phyloP scores from a whole-genome alignment of 1,140 invertebrate genomes.

The Leptoteleia sp. region DNA sequence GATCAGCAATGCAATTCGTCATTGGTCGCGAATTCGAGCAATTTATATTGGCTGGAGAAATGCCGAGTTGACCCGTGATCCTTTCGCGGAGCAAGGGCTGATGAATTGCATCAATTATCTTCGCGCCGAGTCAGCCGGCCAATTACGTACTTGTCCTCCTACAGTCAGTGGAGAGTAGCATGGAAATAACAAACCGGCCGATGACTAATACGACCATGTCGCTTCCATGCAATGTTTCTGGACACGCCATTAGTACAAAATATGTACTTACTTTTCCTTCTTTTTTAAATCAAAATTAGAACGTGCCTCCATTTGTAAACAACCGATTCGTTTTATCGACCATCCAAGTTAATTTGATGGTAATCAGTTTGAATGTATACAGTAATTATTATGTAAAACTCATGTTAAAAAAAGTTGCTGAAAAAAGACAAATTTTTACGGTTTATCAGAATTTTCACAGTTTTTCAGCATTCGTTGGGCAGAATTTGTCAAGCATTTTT shows the following conservation, averaged over 20 bases:
- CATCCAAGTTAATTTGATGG: neutral
- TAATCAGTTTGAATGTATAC: neutral
- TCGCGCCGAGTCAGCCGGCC: conserved; percentile 26
- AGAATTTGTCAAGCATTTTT: too few species aligned
- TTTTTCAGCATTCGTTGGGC: too few species aligned
- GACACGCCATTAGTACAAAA: too few species aligned
- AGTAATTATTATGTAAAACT: too few species aligned
- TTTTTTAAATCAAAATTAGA: conserved; percentile 1
- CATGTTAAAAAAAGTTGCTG: too few species aligned
- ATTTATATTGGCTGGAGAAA: conserved; percentile 35
- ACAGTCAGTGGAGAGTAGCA: conserved; percentile 39
- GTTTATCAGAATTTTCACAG: too few species aligned
- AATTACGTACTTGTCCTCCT: conserved; percentile 44
- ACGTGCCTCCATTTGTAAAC: neutral
- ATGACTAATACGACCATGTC: conserved; percentile 27
- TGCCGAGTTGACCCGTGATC: conserved; percentile 32
- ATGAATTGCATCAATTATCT: conserved; percentile 47
- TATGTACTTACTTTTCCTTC: too few species aligned
- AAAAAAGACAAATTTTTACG: too few species aligned
- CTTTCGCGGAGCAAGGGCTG: conserved; percentile 30
- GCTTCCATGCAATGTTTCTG: conserved; percentile 1
- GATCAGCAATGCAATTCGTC: conserved; percentile 18
- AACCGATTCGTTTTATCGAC: neutral
- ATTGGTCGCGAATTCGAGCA: conserved; percentile 19
- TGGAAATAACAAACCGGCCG: conserved; percentile 34